Conservation (phyloP, 1,140 invertebrate species). For the Plutomurus gul region DNA sequence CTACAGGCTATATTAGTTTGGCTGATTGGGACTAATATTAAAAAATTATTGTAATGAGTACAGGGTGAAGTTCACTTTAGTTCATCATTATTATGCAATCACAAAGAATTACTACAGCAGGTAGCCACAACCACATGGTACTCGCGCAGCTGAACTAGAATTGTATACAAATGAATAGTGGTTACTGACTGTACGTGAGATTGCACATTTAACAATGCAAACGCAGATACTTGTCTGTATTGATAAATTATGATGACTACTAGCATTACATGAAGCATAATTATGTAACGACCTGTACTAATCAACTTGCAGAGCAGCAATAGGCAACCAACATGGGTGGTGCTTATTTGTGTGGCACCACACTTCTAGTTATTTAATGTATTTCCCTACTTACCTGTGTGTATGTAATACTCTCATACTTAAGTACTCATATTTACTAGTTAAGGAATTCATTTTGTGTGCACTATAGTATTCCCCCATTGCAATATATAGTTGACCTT, state of each 20-base stretch:
- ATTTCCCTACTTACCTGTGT: no score
- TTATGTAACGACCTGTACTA: neutral
- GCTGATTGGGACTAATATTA: no score
- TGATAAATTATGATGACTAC: neutral
- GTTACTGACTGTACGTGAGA: neutral
- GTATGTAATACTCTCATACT: no score
- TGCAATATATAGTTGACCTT: no score
- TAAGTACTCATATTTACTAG: no score
- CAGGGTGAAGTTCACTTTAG: constrained; percentile 24
- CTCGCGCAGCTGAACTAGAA: neutral
- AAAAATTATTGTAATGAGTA: neutral
- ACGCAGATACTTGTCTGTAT: neutral
- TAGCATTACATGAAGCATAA: neutral
- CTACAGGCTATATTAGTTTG: no score
- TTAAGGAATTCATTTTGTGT: no score
- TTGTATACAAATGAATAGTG: neutral
- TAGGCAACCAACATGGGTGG: neutral
- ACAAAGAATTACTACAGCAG: neutral
- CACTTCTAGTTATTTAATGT: no score
- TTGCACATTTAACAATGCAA: neutral
- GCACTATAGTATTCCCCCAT: no score
- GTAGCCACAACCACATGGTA: neutral
- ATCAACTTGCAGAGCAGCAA: neutral
- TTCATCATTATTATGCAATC: neutral
- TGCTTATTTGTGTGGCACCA: no score